Percentiles rank a stretch among this genome's conserved stretches.
phyloP scores from a whole-genome alignment of 2,113 vertebrate species.

The Zingel zingel region DNA sequence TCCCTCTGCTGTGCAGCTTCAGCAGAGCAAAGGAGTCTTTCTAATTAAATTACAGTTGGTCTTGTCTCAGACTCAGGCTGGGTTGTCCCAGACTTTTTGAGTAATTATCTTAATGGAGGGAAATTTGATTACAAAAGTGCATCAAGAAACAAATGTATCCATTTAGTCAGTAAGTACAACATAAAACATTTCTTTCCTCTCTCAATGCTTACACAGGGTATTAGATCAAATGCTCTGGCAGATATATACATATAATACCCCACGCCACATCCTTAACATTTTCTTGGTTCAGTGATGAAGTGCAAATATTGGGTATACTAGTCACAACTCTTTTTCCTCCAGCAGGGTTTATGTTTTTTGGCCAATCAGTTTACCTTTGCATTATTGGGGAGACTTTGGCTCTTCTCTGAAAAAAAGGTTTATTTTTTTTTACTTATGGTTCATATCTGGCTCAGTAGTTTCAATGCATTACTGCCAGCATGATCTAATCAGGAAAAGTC shows the following conservation, averaged over 20 bases:
- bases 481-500: conserved; percentile 23
- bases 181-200: conserved; percentile 48
- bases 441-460: conserved; percentile 1
- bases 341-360: conserved; percentile 10
- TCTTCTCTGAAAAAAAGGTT: neutral
- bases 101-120: conserved; percentile 73
- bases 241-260: neutral
- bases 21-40: conserved; percentile 42
- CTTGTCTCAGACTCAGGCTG: conserved; percentile 51
- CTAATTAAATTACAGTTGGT: conserved; percentile 69
- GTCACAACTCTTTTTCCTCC: conserved; percentile 13
- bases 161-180: conserved; percentile 46
- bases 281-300: conserved; percentile 20
- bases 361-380: neutral
- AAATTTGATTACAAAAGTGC: conserved; percentile 75
- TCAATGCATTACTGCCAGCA: neutral
- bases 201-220: conserved; percentile 20
- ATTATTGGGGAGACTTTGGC: neutral
- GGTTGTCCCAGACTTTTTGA: conserved; percentile 58
- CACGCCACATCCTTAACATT: neutral
- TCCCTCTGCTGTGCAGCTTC: conserved; percentile 22
- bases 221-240: conserved; percentile 23
- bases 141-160: conserved; percentile 62
- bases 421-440: conserved; percentile 20
- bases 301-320: conserved; percentile 19